Percentiles rank a stretch among this genome's conserved stretches.
These are phyloP conservation scores for Drosophila tropicalis DNA, from an alignment of 1,140 invertebrate species.

Conservation along the genomic window DNA sequence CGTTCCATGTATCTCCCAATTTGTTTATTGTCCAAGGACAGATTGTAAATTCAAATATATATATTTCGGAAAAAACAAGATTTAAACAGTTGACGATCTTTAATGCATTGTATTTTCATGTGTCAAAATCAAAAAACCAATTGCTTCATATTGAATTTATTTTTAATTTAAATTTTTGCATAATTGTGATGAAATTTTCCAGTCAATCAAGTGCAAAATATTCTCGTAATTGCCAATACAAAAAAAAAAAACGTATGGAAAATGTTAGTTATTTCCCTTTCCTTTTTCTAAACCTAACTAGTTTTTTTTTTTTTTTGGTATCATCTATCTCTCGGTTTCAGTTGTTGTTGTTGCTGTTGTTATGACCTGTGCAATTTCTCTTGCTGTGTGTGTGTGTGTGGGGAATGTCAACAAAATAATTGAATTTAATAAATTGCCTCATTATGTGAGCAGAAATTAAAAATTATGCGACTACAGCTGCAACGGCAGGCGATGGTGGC, in stretches of 20 bases:
- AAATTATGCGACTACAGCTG: conserved; percentile 64
- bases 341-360: neutral
- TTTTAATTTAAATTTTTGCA: conserved; percentile 12
- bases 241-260: neutral
- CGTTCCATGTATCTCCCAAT: too few species aligned
- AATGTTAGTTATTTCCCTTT: conserved; percentile 6
- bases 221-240: neutral
- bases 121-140: neutral
- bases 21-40: too few species aligned
- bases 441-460: conserved; percentile 72
- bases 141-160: neutral
- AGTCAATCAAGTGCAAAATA: conserved; percentile 11
- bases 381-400: conserved; percentile 12
- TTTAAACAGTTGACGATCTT: neutral
- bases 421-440: conserved; percentile 81
- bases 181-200: conserved; percentile 9
- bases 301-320: neutral
- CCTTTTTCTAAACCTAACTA: neutral
- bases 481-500: neutral
- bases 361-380: conserved; percentile 1
- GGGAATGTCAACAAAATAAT: conserved; percentile 73
- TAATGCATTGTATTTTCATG: too few species aligned
- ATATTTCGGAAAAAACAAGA: too few species aligned
- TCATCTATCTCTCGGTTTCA: neutral
- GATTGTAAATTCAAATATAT: too few species aligned